phyloP scores from a whole-genome alignment of 1,140 invertebrate species.

The Sinella curviseta region DNA sequence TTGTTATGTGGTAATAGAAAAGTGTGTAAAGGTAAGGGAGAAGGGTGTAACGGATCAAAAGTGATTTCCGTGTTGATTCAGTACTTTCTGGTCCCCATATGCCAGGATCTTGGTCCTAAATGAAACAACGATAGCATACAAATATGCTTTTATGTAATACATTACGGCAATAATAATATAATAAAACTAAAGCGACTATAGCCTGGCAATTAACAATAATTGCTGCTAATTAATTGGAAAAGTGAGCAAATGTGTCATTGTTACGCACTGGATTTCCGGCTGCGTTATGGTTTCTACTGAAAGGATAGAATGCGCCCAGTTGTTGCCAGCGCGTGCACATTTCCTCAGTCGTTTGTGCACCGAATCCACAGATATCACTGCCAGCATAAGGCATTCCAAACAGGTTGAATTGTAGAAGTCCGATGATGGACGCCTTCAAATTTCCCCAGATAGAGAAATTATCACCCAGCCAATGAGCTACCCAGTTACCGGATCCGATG shows the following conservation, averaged over 20 bases:
- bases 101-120: constrained; percentile 52
- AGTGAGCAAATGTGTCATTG: background rate
- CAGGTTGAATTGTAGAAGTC: constrained; percentile 52
- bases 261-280: constrained; percentile 47
- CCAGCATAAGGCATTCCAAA: constrained; percentile 62
- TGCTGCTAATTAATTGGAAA: too few relatives aligned
- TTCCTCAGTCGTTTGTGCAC: constrained; percentile 54
- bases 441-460: constrained; percentile 59
- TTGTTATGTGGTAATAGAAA: constrained; percentile 61
- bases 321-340: constrained; percentile 72
- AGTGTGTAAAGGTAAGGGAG: constrained; percentile 59
- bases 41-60: constrained; percentile 56
- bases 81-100: constrained; percentile 49
- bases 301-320: constrained; percentile 81
- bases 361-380: constrained; percentile 64
- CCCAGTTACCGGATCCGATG: constrained; percentile 59
- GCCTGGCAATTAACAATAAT: constrained; percentile 44
- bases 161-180: background rate
- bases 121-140: background rate
- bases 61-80: constrained; percentile 47
- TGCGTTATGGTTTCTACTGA: constrained; percentile 80
- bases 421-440: constrained; percentile 53
- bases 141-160: background rate
- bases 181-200: constrained; percentile 33
- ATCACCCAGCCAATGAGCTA: constrained; percentile 63